These are phyloP conservation scores for Octopus bimaculoides DNA, from an alignment of 1,140 invertebrate species.

Conservation along the genomic window DNA sequence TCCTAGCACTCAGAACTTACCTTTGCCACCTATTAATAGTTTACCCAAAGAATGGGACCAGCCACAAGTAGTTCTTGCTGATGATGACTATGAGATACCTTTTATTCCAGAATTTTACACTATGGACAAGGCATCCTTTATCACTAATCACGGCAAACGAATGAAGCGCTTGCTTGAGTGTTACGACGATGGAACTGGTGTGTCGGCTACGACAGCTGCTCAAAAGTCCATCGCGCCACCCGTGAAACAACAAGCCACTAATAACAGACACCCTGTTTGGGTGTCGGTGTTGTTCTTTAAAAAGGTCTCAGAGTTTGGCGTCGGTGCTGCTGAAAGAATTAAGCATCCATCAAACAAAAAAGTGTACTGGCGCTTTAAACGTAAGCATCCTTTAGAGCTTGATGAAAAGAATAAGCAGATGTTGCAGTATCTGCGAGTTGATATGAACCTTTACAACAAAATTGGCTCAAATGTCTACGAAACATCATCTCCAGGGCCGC, in stretches of 20 bases:
- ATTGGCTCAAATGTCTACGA: constrained; percentile 22
- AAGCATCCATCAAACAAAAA: constrained; percentile 35
- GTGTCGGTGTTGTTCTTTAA: constrained; percentile 29
- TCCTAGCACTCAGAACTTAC: background rate
- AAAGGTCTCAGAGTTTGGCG: constrained; percentile 29
- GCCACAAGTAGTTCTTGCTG: background rate
- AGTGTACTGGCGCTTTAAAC: constrained; percentile 33
- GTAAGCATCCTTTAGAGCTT: constrained; percentile 26
- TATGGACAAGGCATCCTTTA: constrained; percentile 30
- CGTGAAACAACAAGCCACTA: constrained; percentile 30
- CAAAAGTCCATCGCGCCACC: constrained; percentile 38
- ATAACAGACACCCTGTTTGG: constrained; percentile 37
- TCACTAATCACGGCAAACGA: constrained; percentile 27
- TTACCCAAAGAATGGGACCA: constrained; percentile 6
- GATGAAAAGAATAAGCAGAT: constrained; percentile 27
- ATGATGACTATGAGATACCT: constrained; percentile 7
- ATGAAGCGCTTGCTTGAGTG: constrained; percentile 35
- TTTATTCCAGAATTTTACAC: constrained; percentile 27
- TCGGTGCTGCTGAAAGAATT: constrained; percentile 29
- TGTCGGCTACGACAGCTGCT: constrained; percentile 35
- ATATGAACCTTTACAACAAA: constrained; percentile 30
- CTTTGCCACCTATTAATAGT: background rate
- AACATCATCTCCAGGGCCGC: background rate
- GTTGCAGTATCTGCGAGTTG: constrained; percentile 30
- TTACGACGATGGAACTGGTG: constrained; percentile 33